These are phyloP conservation scores for Epinotia ramella DNA, from an alignment of 2,888 invertebrate species.

Conservation along the genomic window DNA sequence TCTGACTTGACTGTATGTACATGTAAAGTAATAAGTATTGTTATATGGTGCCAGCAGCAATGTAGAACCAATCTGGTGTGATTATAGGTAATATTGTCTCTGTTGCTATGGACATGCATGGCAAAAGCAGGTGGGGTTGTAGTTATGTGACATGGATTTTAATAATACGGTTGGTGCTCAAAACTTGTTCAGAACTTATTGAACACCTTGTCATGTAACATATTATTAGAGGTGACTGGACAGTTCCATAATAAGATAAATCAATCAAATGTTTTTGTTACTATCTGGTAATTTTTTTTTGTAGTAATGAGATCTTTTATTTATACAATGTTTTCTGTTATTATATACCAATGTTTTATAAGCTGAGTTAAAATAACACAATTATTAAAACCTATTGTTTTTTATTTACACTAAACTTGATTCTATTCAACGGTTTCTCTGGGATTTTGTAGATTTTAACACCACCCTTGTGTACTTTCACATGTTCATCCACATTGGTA, in stretches of 20 bases:
- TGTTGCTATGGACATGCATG: too few relatives aligned
- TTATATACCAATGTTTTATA: constrained; percentile 20
- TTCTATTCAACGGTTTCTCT: constrained; percentile 69
- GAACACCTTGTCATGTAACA: not conserved
- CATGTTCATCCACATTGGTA: constrained; percentile 70
- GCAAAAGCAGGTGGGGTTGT: too few relatives aligned
- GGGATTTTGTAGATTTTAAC: constrained; percentile 66
- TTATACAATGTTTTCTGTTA: constrained; percentile 23
- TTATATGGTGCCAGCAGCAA: too few relatives aligned
- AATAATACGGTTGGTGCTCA: too few relatives aligned
- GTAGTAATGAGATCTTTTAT: not conserved
- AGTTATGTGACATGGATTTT: too few relatives aligned
- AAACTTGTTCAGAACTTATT: not conserved
- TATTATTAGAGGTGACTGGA: too few relatives aligned
- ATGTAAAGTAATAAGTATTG: too few relatives aligned
- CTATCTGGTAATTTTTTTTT: not conserved
- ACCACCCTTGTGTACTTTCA: constrained; percentile 72
- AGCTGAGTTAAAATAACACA: constrained; percentile 44
- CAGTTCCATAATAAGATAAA: too few relatives aligned
- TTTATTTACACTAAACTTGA: constrained; percentile 72
- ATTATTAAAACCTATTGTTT: constrained; percentile 48
- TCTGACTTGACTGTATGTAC: too few relatives aligned
- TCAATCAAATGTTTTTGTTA: too few relatives aligned
- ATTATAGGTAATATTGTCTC: too few relatives aligned
- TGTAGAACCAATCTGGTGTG: too few relatives aligned